Evolutionary conservation across 35 echinoderm and acorn worm species (phyloP), one percentile per base, ranked within the genome.

Genomic region (Ptychodera flava): DNA sequence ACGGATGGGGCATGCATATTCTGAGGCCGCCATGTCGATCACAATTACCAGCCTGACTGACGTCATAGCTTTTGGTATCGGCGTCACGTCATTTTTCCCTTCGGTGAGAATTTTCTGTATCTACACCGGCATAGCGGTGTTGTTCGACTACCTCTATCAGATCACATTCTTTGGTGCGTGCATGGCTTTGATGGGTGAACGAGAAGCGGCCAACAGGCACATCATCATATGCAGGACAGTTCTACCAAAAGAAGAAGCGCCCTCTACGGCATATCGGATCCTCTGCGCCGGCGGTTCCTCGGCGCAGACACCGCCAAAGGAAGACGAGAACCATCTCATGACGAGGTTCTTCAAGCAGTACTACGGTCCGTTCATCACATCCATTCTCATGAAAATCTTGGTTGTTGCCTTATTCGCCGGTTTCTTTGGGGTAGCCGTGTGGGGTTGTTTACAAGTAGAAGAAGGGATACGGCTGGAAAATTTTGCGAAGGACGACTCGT

Each of bases 151-250:
- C 37, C 31, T 93, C 0, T 93, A 89, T 33, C 91, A 93, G 78
- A 80, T 93, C 28, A 93, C 91, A 1, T 93, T 93, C 78, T 93
- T 93, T 33, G 91, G 34, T 28, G 91, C 91, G 16, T 89, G 82
- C 29, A 93, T 93, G 91, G 87, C 79, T 10, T 37, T 89, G 1
- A 85, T 45, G 77, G 91, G 91, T 29, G 28, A 81, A 22, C 33
- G 88, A 37, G 91, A 93, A 78, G 77, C 30, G 0, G 16, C 35
- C 12, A 85, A 93, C 36, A 36, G 87, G 2, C 82, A 93, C 79
- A 84, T 83, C 36, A 38, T 80, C 28, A 89, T 87, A 10, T 93
- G 87, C 31, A 22, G 77, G 31, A 88, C 80, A 77, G 87, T 89
- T 16, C 35, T 45, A 77, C 82, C 33, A 28, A 91, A 91, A 33